Evolutionary conservation across 2,113 vertebrate species (phyloP), one percentile per base, ranked within the genome.

Genomic region (Cryptotis parvus): DNA sequence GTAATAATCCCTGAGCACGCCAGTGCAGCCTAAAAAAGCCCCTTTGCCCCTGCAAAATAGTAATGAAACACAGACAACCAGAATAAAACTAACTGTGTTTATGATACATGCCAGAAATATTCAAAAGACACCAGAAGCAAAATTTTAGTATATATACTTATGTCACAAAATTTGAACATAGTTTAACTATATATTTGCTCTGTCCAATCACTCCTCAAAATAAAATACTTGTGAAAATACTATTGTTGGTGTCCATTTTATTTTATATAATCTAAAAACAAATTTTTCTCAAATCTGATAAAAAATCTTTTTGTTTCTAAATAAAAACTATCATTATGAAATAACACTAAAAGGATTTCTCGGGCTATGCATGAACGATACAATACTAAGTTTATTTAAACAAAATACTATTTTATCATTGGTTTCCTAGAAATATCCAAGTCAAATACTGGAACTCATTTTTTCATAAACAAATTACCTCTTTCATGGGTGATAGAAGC

Each of bases 101-200:
- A n/a, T n/a, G n/a, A n/a, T n/a, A n/a, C n/a, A 63, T 49, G 35
- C 6, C 33, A 79, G 24, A 87, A 78, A 70, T 80, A 75, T 8
- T 91, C 26, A 75, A 68, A 63, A 33, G 37, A 20, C 68, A 63
- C 22, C 70, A 63, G 4, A 87, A 86, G 58, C 33, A 45, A 63
- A 58, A 24, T 35, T 43, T 74, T 43, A 83, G 22, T 43, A 37
- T 69, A 86, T 1, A 68, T 65, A 4, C 37, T 55, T 90, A 74
- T 70, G 11, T 31, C 70, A 92, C 20, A 90, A 83, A 92, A 70
- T 16, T 5, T 14, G 52, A 74, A 87, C 35, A 89, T 12, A 76
- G 33, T 61, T 63, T 43, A 87, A 83, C 43, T 70, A 63, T 1
- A 35, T 37, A 75, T 78, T 41, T 75, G 8, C 61, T 49, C 69